These are phyloP conservation scores for Holacanthus passer DNA, from an alignment of 2,113 vertebrate genomes.

Conservation along the genomic window DNA sequence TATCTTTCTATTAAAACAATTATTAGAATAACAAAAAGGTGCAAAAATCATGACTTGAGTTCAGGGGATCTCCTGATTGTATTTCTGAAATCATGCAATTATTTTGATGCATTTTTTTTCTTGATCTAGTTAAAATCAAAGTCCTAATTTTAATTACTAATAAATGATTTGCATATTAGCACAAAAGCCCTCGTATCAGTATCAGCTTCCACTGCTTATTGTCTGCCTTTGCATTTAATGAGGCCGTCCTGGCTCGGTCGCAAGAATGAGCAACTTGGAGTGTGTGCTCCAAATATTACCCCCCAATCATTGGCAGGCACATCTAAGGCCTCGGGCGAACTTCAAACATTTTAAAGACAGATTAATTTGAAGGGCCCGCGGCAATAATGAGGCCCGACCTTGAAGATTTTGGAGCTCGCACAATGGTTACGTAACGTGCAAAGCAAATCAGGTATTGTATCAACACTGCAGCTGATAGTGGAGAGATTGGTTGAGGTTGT, in stretches of 20 bases:
- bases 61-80: no score
- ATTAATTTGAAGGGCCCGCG: constrained; percentile 63
- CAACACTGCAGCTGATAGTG: constrained; percentile 30
- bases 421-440: constrained; percentile 65
- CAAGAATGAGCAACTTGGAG: constrained; percentile 55
- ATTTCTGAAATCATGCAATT: background rate
- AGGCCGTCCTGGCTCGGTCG: constrained; percentile 47
- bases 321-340: constrained; percentile 59
- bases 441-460: constrained; percentile 50
- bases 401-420: constrained; percentile 52
- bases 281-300: constrained; percentile 38
- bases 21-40: background rate
- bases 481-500: constrained; percentile 13
- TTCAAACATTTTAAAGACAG: constrained; percentile 68
- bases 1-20: background rate
- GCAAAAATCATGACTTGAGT: background rate
- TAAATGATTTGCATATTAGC: constrained; percentile 26
- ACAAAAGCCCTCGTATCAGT: background rate
- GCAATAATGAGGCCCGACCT: constrained; percentile 66
- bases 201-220: constrained; percentile 33
- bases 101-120: background rate
- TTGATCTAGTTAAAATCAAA: no score
- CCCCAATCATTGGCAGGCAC: constrained; percentile 60
- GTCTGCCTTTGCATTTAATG: constrained; percentile 61
- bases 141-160: no score